Percentiles rank a stretch among this genome's conserved stretches.
Evolutionary conservation across 2,113 vertebrate genomes (phyloP).

Genomic region (Anhinga anhinga): DNA sequence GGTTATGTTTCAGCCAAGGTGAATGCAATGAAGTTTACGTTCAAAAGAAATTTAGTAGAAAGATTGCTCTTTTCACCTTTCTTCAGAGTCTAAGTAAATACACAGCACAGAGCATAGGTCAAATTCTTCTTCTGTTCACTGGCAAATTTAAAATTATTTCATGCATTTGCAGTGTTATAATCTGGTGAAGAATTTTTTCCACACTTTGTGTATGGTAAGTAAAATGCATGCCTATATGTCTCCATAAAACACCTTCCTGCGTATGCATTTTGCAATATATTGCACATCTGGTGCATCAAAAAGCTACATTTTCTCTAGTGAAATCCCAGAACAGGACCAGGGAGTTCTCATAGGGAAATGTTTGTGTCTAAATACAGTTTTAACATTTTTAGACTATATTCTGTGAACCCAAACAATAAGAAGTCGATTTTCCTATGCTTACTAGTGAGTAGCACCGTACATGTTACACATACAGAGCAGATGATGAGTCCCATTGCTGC

Average conservation of each 20-base stretch:
- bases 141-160: not conserved
- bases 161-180: not conserved
- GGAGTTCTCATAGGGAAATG: not conserved
- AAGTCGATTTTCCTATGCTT: not conserved
- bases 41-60: not conserved
- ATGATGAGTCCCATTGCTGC: not conserved
- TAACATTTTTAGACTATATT: not conserved
- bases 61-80: slow-evolving; percentile 21
- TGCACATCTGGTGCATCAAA: not conserved
- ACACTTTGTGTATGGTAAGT: not conserved
- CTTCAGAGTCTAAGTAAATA: not conserved
- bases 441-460: not conserved
- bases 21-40: not conserved
- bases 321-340: not conserved
- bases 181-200: not conserved
- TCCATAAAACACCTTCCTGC: not conserved
- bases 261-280: not conserved
- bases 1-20: slow-evolving; percentile 44
- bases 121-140: not conserved
- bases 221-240: not conserved
- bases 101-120: not conserved
- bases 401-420: not conserved
- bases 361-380: not conserved
- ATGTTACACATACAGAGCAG: not conserved
- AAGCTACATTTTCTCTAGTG: not conserved